These are phyloP conservation scores for Neoascia interrupta DNA, from an alignment of 2,888 invertebrate genomes.

Conservation along the genomic window DNA sequence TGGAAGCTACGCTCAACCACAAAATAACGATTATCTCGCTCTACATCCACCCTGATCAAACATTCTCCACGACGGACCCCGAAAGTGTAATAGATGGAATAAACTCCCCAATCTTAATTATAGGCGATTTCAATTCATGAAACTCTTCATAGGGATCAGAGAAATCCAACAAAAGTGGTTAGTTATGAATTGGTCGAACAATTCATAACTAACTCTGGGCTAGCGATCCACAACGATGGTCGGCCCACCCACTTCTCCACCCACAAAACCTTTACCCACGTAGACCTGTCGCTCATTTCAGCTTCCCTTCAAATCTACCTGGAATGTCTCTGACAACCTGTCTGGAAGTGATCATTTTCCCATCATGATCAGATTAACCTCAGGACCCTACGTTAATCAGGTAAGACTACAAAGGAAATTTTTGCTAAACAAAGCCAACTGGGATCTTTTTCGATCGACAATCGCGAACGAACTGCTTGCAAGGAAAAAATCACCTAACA, in stretches of 20 bases:
- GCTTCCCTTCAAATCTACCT: constrained; percentile 12
- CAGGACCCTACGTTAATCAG: not conserved
- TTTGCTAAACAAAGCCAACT: constrained; percentile 8
- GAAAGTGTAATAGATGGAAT: constrained; percentile 11
- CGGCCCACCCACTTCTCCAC: constrained; percentile 27
- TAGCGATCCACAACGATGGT: constrained; percentile 34
- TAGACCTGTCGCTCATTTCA: constrained; percentile 16
- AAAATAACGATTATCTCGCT: constrained; percentile 17
- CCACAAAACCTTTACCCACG: constrained; percentile 29
- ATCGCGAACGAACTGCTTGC: not conserved
- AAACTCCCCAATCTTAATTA: constrained; percentile 5
- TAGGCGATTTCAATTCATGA: constrained; percentile 36
- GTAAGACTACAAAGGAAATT: not conserved
- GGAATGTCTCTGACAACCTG: not conserved
- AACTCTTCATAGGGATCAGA: constrained; percentile 35
- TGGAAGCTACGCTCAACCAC: not conserved
- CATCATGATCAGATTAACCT: not conserved
- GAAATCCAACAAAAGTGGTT: constrained; percentile 16
- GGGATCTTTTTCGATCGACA: not conserved
- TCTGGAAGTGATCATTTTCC: constrained; percentile 18
- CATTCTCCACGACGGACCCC: constrained; percentile 4
- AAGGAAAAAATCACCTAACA: too few relatives aligned
- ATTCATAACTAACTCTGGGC: not conserved
- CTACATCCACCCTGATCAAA: constrained; percentile 41
- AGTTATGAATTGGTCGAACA: constrained; percentile 12